These are phyloP conservation scores for Tenthredo livida DNA, from an alignment of 2,888 invertebrate species.

Conservation along the genomic window DNA sequence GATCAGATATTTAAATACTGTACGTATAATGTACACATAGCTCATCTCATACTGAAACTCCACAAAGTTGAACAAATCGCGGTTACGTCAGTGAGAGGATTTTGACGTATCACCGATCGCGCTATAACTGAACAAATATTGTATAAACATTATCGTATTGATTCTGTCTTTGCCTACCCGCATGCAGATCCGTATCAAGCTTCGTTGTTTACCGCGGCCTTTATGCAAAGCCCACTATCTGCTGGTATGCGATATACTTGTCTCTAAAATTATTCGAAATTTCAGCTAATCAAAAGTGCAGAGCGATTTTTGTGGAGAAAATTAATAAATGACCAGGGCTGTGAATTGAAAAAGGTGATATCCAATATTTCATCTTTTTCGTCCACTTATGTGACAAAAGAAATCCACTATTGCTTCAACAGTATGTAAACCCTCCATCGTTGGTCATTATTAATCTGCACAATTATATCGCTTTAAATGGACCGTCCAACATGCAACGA, in stretches of 20 bases:
- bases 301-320: background rate
- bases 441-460: background rate
- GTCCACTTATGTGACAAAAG: background rate
- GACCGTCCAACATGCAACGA: background rate
- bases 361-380: background rate
- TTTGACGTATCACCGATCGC: background rate
- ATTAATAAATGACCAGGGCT: background rate
- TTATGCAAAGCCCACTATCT: background rate
- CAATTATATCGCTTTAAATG: background rate
- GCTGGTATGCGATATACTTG: slow-evolving; percentile 4
- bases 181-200: slow-evolving; percentile 19
- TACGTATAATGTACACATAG: background rate
- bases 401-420: background rate
- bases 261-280: background rate
- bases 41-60: background rate
- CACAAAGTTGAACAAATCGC: background rate
- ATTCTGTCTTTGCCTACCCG: slow-evolving; percentile 42
- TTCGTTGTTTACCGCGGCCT: slow-evolving; percentile 9
- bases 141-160: slow-evolving; percentile 47
- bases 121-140: slow-evolving; percentile 35
- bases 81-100: background rate
- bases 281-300: background rate
- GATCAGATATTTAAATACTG: background rate
- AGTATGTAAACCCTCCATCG: too few species aligned
- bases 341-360: background rate